Conservation (phyloP, 2,113 vertebrate genomes). For the Channa argus region DNA sequence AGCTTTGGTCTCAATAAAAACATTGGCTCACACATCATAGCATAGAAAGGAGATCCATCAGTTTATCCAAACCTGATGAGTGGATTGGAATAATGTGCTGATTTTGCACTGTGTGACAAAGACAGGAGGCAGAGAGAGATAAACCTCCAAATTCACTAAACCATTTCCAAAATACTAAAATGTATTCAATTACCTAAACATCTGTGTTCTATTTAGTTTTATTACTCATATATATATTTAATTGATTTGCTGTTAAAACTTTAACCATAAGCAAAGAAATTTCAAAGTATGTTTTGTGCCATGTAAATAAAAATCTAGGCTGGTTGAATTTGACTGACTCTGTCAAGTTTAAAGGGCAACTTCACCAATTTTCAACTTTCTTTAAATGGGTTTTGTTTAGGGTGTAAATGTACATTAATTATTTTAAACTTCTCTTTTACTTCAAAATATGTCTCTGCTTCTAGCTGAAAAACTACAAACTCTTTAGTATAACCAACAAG, state of each 20-base stretch:
- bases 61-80: slow-evolving; percentile 16
- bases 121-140: not conserved
- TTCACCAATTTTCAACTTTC: no score
- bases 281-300: not conserved
- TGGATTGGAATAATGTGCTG: slow-evolving; percentile 24
- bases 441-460: no score
- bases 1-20: slow-evolving; percentile 22
- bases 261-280: not conserved
- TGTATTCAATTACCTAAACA: no score
- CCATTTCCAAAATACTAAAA: no score
- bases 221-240: no score
- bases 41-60: not conserved
- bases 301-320: not conserved
- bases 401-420: no score
- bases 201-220: not conserved
- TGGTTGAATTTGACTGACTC: not conserved
- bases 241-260: not conserved
- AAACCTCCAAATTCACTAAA: not conserved
- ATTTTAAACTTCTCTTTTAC: no score
- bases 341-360: not conserved
- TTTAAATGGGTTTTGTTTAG: no score
- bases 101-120: not conserved
- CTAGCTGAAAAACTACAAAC: no score
- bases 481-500: no score
- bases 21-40: not conserved